phyloP scores from a whole-genome alignment of 2,888 invertebrate genomes.

The Diplazon laetatorius region DNA sequence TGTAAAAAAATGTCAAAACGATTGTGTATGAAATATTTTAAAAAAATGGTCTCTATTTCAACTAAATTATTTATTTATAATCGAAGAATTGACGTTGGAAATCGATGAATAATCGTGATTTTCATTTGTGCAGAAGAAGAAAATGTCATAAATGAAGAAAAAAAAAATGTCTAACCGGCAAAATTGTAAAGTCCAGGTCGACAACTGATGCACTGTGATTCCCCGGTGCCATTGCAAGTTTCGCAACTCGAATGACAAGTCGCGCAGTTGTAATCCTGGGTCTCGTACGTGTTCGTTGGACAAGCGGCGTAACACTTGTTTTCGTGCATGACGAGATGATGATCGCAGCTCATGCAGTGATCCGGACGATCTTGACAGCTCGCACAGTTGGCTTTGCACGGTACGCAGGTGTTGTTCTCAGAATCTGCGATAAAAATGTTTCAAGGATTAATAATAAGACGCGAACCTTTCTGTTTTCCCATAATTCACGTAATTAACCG shows the following conservation, averaged over 20 bases:
- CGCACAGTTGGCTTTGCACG: conserved; percentile 93
- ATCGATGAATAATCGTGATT: no score
- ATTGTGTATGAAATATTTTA: no score
- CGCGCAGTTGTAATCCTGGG: conserved; percentile 92
- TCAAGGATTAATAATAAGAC: no score
- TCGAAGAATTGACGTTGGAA: no score
- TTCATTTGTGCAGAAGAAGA: no score
- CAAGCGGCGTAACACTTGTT: conserved; percentile 93
- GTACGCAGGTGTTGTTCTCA: conserved; percentile 90
- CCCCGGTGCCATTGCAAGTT: conserved; percentile 90
- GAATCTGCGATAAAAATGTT: conserved; percentile 83
- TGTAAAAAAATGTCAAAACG: no score
- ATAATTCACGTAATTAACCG: no score
- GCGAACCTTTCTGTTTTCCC: no score
- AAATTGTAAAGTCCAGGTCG: conserved; percentile 88
- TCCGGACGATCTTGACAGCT: conserved; percentile 93
- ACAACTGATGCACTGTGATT: conserved; percentile 92
- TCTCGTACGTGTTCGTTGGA: conserved; percentile 92
- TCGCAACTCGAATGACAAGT: conserved; percentile 91
- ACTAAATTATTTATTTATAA: no score
- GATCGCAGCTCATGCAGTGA: conserved; percentile 93
- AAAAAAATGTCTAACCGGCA: conserved; percentile 85
- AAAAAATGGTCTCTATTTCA: no score
- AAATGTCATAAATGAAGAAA: conserved; percentile 12
- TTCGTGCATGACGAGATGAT: conserved; percentile 92